Conservation (phyloP, 1,140 invertebrate genomes). For the Tetramorium simillimum region DNA sequence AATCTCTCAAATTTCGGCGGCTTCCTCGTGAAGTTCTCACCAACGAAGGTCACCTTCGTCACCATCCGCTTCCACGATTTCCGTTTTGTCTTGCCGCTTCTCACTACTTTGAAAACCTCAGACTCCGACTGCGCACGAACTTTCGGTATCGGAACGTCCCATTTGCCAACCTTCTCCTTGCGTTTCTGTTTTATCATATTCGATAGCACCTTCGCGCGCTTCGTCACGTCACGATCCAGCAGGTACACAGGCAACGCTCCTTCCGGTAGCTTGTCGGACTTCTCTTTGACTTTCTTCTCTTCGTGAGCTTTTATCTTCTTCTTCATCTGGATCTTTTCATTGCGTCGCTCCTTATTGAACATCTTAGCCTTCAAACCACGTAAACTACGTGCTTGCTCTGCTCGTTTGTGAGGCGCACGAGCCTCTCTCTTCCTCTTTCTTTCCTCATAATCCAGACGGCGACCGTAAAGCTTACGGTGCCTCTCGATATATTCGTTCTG, state of each 20-base stretch:
- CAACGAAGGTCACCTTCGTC: conserved; percentile 99
- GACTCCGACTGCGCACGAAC: conserved; percentile 98
- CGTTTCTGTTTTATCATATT: conserved; percentile 99
- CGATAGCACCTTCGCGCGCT: conserved; percentile 97
- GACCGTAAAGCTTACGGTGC: conserved; percentile 97
- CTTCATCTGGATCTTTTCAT: conserved; percentile 99
- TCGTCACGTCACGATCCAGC: conserved; percentile 98
- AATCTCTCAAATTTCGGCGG: conserved; percentile 99
- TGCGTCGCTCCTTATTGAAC: conserved; percentile 97
- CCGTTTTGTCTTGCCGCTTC: conserved; percentile 96
- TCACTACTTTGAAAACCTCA: conserved; percentile 98
- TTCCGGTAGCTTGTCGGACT: conserved; percentile 92
- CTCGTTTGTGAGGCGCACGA: conserved; percentile 94
- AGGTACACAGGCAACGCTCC: conserved; percentile 98
- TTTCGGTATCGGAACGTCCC: conserved; percentile 99
- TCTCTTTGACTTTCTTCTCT: conserved; percentile 95
- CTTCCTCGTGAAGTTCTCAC: conserved; percentile 99
- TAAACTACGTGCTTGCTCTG: conserved; percentile 96
- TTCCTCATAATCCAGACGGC: conserved; percentile 99
- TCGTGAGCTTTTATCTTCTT: conserved; percentile 98
- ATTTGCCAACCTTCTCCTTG: conserved; percentile 99
- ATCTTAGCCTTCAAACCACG: conserved; percentile 99
- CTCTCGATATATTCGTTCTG: conserved; percentile 99
- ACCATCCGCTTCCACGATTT: conserved; percentile 99
- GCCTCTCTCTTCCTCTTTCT: conserved; percentile 98